Evolutionary conservation across 1,140 invertebrate genomes (phyloP).

Genomic region (Drosophila ohnishii): DNA sequence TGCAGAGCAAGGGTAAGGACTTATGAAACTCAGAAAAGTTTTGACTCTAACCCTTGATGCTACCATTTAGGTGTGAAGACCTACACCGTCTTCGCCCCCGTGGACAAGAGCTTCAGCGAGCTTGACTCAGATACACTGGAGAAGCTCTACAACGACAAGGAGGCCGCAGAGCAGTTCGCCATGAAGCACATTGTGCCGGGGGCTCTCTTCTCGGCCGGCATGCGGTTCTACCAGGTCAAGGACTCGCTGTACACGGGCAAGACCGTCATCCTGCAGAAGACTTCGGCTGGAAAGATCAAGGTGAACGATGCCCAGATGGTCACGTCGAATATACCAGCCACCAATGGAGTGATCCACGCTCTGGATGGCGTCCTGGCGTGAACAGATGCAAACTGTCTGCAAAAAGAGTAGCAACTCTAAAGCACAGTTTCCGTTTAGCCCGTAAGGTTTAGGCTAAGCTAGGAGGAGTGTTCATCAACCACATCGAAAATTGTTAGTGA

Average conservation of each 20-base stretch:
- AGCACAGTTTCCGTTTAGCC: constrained; percentile 40
- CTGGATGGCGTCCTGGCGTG: constrained; percentile 88
- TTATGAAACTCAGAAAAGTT: not conserved
- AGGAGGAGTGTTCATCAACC: constrained; percentile 46
- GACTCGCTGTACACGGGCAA: constrained; percentile 88
- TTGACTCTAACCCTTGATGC: not conserved
- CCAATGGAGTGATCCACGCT: constrained; percentile 94
- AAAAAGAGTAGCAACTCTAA: constrained; percentile 24
- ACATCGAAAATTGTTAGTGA: constrained; percentile 69
- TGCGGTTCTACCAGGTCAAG: constrained; percentile 92
- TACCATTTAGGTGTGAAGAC: constrained; percentile 88
- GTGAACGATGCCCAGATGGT: constrained; percentile 90
- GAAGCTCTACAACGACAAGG: constrained; percentile 85
- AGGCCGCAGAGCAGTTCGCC: constrained; percentile 89
- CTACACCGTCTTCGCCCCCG: constrained; percentile 93
- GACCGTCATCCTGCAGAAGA: constrained; percentile 89
- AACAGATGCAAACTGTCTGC: constrained; percentile 29
- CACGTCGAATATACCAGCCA: constrained; percentile 92
- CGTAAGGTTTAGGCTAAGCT: constrained; percentile 53
- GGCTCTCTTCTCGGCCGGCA: constrained; percentile 91
- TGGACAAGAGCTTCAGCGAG: constrained; percentile 90
- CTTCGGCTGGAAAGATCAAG: constrained; percentile 89
- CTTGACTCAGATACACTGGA: constrained; percentile 86
- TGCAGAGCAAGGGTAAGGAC: constrained; percentile 83
- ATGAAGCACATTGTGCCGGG: constrained; percentile 90